Evolutionary conservation across 2,888 invertebrate genomes (phyloP).

Genomic region (Aphodius granarius): DNA sequence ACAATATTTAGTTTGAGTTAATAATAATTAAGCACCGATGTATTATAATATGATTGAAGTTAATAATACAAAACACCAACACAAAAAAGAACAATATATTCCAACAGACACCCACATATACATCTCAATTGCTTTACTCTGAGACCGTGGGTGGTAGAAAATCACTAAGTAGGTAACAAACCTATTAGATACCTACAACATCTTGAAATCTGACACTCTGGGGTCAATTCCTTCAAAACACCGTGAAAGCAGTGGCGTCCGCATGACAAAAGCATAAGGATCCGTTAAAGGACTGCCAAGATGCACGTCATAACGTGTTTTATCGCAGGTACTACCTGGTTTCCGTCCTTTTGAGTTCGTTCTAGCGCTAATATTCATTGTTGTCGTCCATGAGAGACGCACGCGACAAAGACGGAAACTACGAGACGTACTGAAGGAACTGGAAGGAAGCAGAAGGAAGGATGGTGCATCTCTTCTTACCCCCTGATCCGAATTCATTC

Average conservation of each 20-base stretch:
- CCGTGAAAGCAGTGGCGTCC: neutral
- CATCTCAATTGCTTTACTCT: neutral
- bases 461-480: constrained; percentile 7
- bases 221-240: neutral
- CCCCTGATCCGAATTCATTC: constrained; percentile 7
- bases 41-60: no score
- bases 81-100: neutral
- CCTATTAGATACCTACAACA: neutral
- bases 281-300: neutral
- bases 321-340: neutral
- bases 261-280: neutral
- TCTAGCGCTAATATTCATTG: constrained; percentile 1
- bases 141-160: neutral
- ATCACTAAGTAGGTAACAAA: neutral
- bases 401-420: constrained; percentile 6
- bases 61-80: no score
- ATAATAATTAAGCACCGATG: no score
- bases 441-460: no score
- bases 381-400: neutral
- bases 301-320: neutral
- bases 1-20: no score
- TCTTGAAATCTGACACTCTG: neutral
- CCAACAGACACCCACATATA: neutral
- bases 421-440: no score
- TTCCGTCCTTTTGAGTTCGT: neutral